Base-by-base conservation (phyloP, 2,888 invertebrate genomes). In the Actias luna region DNA sequence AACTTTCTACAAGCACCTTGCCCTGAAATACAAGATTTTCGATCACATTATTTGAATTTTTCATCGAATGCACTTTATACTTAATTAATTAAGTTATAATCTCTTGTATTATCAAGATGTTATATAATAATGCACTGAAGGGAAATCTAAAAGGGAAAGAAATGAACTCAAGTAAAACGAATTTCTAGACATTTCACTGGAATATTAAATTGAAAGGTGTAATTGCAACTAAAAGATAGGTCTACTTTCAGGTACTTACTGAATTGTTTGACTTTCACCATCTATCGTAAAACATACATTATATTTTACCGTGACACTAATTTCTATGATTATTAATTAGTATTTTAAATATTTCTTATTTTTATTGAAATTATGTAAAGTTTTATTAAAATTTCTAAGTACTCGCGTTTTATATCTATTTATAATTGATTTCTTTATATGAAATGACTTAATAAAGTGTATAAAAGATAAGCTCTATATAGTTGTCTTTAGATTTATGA, bases 261-360 rank as follows among this genome's bases (percentile, higher is more conserved):
- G 16, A 29, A n/a, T n/a, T n/a, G 14, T 55, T 29, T 55, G 4
- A 71, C 83, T 84, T 83, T 82, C 84, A 77, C 84, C 77, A 61
- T 65, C 71, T 16, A 77, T 74, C 78, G 76, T 75, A 68, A 66
- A 57, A 73, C 65, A 74, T 75, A n/a, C n/a, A n/a, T n/a, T n/a
- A n/a, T n/a, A 82, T 79, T 84, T 79, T 74, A 80, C 79, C 84
- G 77, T 84, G 79, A 83, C n/a, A n/a, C n/a, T n/a, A n/a, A n/a
- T n/a, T n/a, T n/a, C n/a, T n/a, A n/a, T n/a, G n/a, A n/a, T n/a
- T n/a, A n/a, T n/a, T n/a, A n/a, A n/a, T n/a, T n/a, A n/a, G n/a
- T n/a, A n/a, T n/a, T n/a, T n/a, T n/a, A n/a, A n/a, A n/a, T n/a
- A n/a, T n/a, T n/a, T n/a, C n/a, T n/a, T n/a, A n/a, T n/a, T n/a